phyloP scores from a whole-genome alignment of 2,113 vertebrate genomes.

The Dissostichus mawsoni region DNA sequence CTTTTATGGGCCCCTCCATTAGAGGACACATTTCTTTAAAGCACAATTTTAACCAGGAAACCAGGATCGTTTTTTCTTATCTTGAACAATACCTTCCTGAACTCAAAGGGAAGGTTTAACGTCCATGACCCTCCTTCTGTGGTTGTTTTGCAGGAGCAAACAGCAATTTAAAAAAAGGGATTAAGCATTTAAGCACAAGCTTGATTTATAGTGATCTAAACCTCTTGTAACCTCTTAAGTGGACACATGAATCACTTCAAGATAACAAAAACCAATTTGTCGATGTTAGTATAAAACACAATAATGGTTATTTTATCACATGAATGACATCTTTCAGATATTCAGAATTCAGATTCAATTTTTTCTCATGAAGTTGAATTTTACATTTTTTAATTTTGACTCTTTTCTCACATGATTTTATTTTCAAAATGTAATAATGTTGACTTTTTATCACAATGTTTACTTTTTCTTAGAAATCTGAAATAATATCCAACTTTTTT shows the following conservation, averaged over 20 bases:
- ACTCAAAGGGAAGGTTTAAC: neutral
- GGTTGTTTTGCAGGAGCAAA: neutral
- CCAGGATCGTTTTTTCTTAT: neutral
- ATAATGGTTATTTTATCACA: no score
- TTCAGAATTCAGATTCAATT: no score
- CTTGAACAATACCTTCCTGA: neutral
- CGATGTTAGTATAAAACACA: no score
- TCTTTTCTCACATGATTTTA: no score
- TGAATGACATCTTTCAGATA: no score
- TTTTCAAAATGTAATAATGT: no score
- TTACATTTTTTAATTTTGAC: no score
- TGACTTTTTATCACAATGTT: no score
- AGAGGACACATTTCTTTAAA: conserved; percentile 35
- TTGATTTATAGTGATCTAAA: conserved; percentile 3
- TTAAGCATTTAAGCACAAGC: conserved; percentile 20
- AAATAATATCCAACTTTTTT: no score
- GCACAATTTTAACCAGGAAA: neutral
- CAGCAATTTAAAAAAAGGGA: neutral
- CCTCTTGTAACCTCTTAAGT: neutral
- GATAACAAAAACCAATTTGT: conserved; percentile 13
- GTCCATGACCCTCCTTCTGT: neutral
- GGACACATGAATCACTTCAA: conserved; percentile 15
- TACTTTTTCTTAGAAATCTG: no score
- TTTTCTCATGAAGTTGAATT: no score
- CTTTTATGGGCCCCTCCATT: conserved; percentile 46